Conservation (phyloP, 2,113 vertebrate genomes). For the Gobio gobio region DNA sequence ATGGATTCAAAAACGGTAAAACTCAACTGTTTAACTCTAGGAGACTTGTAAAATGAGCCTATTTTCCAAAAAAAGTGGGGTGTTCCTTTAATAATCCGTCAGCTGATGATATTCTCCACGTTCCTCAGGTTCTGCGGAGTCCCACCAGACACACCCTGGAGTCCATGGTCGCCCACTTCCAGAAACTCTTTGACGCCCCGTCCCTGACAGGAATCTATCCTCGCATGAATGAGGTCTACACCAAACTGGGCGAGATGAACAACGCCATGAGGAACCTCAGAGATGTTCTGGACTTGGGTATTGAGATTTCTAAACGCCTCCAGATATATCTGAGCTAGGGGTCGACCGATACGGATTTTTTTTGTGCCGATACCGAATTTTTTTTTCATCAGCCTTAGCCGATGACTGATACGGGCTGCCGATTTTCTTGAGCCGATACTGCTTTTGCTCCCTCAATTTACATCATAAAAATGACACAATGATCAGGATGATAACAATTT, state of each 20-base stretch:
- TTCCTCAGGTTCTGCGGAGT: conserved; percentile 71
- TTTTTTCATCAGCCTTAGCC: too few species aligned
- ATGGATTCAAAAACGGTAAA: too few species aligned
- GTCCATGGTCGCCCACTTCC: conserved; percentile 88
- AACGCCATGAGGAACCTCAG: conserved; percentile 85
- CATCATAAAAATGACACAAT: too few species aligned
- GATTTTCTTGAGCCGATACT: too few species aligned
- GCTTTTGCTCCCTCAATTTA: too few species aligned
- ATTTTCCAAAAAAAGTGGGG: too few species aligned
- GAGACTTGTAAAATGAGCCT: too few species aligned
- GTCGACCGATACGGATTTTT: too few species aligned
- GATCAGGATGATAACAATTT: too few species aligned
- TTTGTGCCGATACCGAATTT: too few species aligned
- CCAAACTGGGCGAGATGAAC: conserved; percentile 84
- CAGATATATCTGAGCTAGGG: neutral
- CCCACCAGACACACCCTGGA: conserved; percentile 76
- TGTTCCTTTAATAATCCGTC: neutral
- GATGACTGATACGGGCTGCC: too few species aligned
- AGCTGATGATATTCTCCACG: conserved; percentile 44
- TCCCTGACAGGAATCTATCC: conserved; percentile 85
- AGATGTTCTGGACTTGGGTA: conserved; percentile 84
- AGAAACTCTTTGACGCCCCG: conserved; percentile 87
- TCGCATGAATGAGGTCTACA: conserved; percentile 90
- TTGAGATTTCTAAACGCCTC: conserved; percentile 7
- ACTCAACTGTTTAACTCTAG: too few species aligned